Base-by-base conservation (phyloP, 2,797 vertebrate genomes). In the Graptemys geographica region DNA sequence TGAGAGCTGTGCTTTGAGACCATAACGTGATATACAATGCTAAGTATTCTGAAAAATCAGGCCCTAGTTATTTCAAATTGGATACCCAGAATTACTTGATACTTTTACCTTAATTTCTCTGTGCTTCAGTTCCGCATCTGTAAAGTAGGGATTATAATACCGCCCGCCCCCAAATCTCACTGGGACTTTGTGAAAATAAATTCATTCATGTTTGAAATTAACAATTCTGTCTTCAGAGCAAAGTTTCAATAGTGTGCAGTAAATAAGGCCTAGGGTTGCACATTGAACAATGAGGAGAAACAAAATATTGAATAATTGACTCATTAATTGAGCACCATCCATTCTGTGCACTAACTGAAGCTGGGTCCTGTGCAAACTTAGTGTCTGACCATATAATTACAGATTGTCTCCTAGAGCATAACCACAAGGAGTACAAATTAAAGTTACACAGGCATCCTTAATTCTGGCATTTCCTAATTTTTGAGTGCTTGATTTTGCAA, bases 131-230 rank as follows among this genome's bases (percentile, higher is more conserved):
- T 90, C 4, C 33, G 72, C 4, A 11, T 55, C 89, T 93, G 78
- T 87, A 33, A 85, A 89, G 49, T 28, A 52, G 37, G 0, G 0
- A 0, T 16, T 8, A 37, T 18, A 6, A 44, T 74, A 44, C n/a
- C 8, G 1, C 19, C 18, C 33, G 8, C 19, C 11, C n/a, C 19
- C 65, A 55, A 23, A 72, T 72, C 33, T 89, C 6, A 6, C 33
- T 89, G 89, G 86, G 47, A 41, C 15, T 2, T 4, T 83, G 19
- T 85, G 90, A 93, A 95, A 96, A 83, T 79, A 88, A 81, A 25
- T 88, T 53, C 25, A 31, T 80, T 82, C 16, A 6, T 80, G 47
- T 65, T 92, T 72, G 88, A 82, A 90, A 78, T n/a, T 27, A 79
- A 59, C 28, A 79, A 33, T 44, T 96, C 5, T 94, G 2, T 2